phyloP scores from a whole-genome alignment of 2,797 vertebrate species.

The Botia almorhae region DNA sequence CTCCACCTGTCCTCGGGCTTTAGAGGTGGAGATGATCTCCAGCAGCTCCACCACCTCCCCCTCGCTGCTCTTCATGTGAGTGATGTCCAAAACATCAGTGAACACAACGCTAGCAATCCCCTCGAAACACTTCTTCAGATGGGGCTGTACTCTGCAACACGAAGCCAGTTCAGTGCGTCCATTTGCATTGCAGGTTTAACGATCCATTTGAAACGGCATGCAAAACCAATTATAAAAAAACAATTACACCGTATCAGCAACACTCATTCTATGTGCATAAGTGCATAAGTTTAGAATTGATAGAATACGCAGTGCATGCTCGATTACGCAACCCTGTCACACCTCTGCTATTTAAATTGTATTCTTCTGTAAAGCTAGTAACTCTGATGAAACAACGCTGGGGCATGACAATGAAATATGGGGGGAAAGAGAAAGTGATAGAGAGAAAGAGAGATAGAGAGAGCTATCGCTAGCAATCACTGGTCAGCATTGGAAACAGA shows the following conservation, averaged over 20 bases:
- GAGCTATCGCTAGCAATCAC: neutral
- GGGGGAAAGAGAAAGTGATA: too few species aligned
- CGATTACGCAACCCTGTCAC: neutral
- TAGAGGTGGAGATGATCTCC: slow-evolving; percentile 85
- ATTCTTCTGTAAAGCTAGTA: slow-evolving; percentile 26
- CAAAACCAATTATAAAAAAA: neutral
- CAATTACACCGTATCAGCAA: neutral
- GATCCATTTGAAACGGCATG: neutral
- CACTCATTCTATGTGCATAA: neutral
- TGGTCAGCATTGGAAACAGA: slow-evolving; percentile 21
- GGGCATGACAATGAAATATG: neutral
- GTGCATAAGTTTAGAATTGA: neutral
- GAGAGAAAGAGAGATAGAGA: too few species aligned
- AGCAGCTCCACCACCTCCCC: slow-evolving; percentile 84
- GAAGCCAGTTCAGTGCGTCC: neutral
- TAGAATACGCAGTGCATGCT: neutral
- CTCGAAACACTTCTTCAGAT: slow-evolving; percentile 87
- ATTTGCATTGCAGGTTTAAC: neutral
- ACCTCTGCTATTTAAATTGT: slow-evolving; percentile 16
- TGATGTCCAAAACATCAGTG: slow-evolving; percentile 87
- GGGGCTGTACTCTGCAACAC: slow-evolving; percentile 80
- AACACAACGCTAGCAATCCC: slow-evolving; percentile 86
- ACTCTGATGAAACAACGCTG: slow-evolving; percentile 16
- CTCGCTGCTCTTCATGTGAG: slow-evolving; percentile 90
- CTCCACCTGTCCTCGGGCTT: slow-evolving; percentile 89